These are phyloP conservation scores for Chrosomus eos DNA, from an alignment of 2,797 vertebrate genomes.

Conservation along the genomic window DNA sequence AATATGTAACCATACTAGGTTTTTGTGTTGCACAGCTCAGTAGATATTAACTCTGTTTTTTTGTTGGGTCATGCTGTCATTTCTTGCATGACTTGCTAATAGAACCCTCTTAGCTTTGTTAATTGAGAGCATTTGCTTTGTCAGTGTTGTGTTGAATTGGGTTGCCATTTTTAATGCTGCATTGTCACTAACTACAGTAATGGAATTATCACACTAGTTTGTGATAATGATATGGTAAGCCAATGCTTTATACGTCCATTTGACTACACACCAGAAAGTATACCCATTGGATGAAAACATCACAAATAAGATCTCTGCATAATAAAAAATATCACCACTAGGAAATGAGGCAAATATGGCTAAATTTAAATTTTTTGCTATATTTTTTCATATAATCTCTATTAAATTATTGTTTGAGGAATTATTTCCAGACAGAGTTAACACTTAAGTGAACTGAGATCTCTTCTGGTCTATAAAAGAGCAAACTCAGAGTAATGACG, in stretches of 20 bases:
- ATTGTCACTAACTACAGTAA: neutral
- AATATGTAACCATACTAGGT: neutral
- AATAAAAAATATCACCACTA: neutral
- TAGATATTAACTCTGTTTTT: neutral
- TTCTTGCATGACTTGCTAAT: too few species aligned
- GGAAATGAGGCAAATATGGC: neutral
- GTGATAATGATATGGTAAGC: neutral
- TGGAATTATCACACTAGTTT: neutral
- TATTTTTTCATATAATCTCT: neutral
- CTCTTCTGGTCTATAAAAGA: neutral
- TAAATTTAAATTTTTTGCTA: neutral
- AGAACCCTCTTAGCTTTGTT: too few species aligned
- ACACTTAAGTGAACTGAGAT: slow-evolving; percentile 6
- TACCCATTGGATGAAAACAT: neutral
- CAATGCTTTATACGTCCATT: neutral
- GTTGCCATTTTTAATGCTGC: neutral
- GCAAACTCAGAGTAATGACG: neutral
- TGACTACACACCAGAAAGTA: neutral
- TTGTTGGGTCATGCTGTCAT: neutral
- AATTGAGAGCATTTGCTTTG: too few species aligned
- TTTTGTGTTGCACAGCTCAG: neutral
- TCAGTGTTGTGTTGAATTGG: too few species aligned
- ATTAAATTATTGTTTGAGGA: neutral
- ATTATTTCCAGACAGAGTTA: neutral
- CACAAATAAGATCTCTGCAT: neutral